Evolutionary conservation across 2,888 invertebrate species (phyloP), one percentile per base, ranked within the genome.

Genomic region (Xylophagus ater): DNA sequence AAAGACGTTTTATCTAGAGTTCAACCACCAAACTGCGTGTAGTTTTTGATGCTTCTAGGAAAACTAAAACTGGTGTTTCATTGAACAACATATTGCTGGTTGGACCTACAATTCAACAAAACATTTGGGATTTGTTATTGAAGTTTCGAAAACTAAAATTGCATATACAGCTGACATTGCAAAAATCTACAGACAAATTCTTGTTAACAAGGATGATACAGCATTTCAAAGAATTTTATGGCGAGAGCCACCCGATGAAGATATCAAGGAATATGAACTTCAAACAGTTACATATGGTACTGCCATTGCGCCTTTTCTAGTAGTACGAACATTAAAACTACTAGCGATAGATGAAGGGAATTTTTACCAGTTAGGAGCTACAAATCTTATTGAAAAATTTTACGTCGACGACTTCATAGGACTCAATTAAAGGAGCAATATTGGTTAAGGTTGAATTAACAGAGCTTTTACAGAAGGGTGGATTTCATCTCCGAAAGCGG

Each of bases 161-260:
- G 42, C 37, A 17, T 28, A 57, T 2, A 46, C 48, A 2, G 36
- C 43, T 2, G 41, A 45, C 13, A 34, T 45, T 20, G 35, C 23
- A 7, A 44, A 48, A 36, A 47, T 47, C 37, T 45, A 41, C 30
- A 29, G 42, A 18, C 45, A 44, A 23, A 28, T 40, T 12, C 8
- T 17, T 2, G 23, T 46, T 13, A 29, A 39, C 25, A 32, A 20
- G 14, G 19, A 34, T 17, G 41, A 42, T n/a, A 25, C 37, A 37
- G 21, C 40, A 14, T 43, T 25, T 28, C 43, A 42, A 12, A 41
- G 40, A 4, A 37, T 49, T 33, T 13, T 45, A 12, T 47, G 49
- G 47, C 33, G 41, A 26, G 20, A 34, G 8, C 33, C 40, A 4
- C 23, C 28, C 10, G 36, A 21, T 25, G 41, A 40, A 3, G 24